Evolutionary conservation across 2,797 vertebrate species (phyloP).

Genomic region (Loriculus beryllinus): DNA sequence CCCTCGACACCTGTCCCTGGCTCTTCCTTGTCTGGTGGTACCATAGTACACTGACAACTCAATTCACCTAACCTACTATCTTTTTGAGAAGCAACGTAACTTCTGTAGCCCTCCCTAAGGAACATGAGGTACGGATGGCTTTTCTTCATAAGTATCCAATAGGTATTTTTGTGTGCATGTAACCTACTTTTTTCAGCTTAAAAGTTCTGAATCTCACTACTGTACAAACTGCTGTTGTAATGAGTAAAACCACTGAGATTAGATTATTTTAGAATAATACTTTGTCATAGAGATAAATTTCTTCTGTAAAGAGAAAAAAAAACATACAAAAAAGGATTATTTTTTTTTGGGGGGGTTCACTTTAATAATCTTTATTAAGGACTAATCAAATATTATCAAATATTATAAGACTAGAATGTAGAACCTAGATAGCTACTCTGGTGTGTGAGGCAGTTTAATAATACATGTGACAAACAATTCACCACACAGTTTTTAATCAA

Average conservation of each 20-base stretch:
- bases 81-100: background rate
- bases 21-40: background rate
- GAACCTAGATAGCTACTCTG: background rate
- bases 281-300: background rate
- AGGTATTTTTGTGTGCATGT: background rate
- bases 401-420: background rate
- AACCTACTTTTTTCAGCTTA: background rate
- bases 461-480: background rate
- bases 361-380: background rate
- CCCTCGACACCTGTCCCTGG: background rate
- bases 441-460: background rate
- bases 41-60: background rate
- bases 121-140: background rate
- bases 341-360: background rate
- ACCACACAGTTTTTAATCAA: background rate
- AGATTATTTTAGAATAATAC: background rate
- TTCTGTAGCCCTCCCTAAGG: background rate
- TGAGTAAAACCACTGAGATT: background rate
- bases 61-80: background rate
- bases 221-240: background rate
- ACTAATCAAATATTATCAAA: background rate
- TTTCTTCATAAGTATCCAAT: background rate
- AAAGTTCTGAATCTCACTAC: background rate
- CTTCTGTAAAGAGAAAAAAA: background rate
- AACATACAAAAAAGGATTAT: fast-evolving